A percentile compares a stretch with the other conserved stretches of the same genome.
phyloP scores from a whole-genome alignment of 1,140 invertebrate species.

The Scaptomyza hsui region DNA sequence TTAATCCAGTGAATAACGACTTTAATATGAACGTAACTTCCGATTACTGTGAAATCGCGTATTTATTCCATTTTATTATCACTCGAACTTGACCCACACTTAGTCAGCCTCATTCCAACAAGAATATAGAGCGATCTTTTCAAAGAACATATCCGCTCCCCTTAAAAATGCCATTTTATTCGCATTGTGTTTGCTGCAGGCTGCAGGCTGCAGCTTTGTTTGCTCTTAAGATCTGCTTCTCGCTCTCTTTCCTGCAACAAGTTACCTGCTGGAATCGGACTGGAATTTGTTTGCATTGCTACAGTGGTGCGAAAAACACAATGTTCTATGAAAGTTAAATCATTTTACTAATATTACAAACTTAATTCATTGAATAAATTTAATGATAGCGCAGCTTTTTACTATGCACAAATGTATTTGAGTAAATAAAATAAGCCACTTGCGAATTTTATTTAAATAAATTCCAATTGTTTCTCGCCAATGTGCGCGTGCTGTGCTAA shows the following conservation, averaged over 20 bases:
- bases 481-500: constrained; percentile 17
- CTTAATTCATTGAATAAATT: neutral
- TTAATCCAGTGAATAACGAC: neutral
- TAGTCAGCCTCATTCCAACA: constrained; percentile 1
- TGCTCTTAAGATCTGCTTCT: constrained; percentile 1
- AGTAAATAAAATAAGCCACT: neutral
- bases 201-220: neutral
- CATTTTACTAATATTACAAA: too few relatives aligned
- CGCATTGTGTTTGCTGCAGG: constrained; percentile 14
- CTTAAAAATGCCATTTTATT: constrained; percentile 5
- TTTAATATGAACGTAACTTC: constrained; percentile 16
- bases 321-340: too few relatives aligned
- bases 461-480: constrained; percentile 6
- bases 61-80: constrained; percentile 16
- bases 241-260: neutral
- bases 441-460: neutral
- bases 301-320: constrained; percentile 20
- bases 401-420: neutral
- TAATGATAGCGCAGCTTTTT: neutral
- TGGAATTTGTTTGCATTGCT: neutral
- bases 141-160: constrained; percentile 29
- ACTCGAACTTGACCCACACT: constrained; percentile 53
- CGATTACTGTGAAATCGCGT: neutral
- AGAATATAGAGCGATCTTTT: constrained; percentile 24
- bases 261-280: constrained; percentile 5